Conservation (phyloP, 1,140 invertebrate genomes). For the Venustaconcha ellipsiformis region DNA sequence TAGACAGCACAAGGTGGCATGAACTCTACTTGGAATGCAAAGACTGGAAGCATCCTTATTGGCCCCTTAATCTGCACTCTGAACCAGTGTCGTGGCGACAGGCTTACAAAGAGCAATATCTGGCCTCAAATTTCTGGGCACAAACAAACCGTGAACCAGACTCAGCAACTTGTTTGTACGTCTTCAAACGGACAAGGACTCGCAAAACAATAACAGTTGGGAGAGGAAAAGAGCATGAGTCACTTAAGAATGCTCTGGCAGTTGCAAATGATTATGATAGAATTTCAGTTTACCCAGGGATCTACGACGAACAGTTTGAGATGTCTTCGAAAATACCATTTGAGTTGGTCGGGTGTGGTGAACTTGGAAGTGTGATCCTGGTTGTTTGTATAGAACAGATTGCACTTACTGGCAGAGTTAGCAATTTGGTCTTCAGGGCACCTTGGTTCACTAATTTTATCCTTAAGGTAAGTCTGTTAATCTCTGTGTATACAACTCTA, state of each 20-base stretch:
- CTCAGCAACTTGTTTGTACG: constrained; percentile 44
- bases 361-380: constrained; percentile 59
- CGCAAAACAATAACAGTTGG: constrained; percentile 56
- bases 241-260: constrained; percentile 52
- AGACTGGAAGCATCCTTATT: constrained; percentile 60
- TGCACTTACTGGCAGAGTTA: constrained; percentile 53
- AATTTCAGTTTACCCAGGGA: constrained; percentile 59
- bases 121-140: constrained; percentile 50
- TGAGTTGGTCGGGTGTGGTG: constrained; percentile 59
- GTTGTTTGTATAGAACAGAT: constrained; percentile 60
- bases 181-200: constrained; percentile 42
- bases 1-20: constrained; percentile 55
- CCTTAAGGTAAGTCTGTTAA: constrained; percentile 47
- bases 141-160: constrained; percentile 34
- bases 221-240: constrained; percentile 47
- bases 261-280: constrained; percentile 58
- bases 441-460: constrained; percentile 64
- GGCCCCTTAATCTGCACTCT: constrained; percentile 53
- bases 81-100: constrained; percentile 57
- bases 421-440: constrained; percentile 59
- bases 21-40: constrained; percentile 51
- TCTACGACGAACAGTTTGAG: constrained; percentile 65
- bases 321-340: constrained; percentile 61
- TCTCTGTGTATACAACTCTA: too few species aligned
- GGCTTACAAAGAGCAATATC: constrained; percentile 51